phyloP scores from a whole-genome alignment of 2,888 invertebrate genomes.

The Biston stratarius region DNA sequence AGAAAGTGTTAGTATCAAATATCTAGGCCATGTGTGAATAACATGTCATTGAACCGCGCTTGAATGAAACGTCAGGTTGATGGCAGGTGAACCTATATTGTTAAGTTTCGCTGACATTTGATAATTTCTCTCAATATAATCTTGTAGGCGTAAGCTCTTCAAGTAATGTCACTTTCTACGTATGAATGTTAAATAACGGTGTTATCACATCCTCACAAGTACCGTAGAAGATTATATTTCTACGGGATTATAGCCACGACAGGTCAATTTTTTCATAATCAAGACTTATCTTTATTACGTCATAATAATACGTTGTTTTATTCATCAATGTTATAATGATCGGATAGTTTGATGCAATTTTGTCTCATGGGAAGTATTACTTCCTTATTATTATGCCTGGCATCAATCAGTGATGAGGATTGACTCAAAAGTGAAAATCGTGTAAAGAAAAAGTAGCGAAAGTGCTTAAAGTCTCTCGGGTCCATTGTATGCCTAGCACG shows the following conservation, averaged over 20 bases:
- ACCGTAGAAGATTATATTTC: neutral
- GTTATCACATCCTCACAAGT: neutral
- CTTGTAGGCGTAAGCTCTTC: conserved; percentile 18
- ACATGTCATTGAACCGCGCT: conserved; percentile 80
- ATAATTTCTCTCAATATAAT: conserved; percentile 21
- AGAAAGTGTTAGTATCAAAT: conserved; percentile 79
- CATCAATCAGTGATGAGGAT: conserved; percentile 42
- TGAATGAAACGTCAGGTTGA: conserved; percentile 55
- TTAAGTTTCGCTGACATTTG: conserved; percentile 29
- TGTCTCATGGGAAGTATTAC: conserved; percentile 55
- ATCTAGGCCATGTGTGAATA: conserved; percentile 78
- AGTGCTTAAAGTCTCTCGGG: conserved; percentile 71
- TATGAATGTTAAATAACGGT: conserved; percentile 13
- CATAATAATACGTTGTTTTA: conserved; percentile 5
- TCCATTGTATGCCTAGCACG: conserved; percentile 78
- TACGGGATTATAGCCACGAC: too few relatives aligned
- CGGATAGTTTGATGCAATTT: conserved; percentile 51
- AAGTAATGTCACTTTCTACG: conserved; percentile 23
- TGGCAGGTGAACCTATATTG: conserved; percentile 59
- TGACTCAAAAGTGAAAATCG: conserved; percentile 80
- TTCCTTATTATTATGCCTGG: conserved; percentile 48
- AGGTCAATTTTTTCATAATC: neutral
- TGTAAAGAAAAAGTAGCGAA: conserved; percentile 79
- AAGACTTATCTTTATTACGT: conserved; percentile 6
- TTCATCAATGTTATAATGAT: conserved; percentile 12